These are phyloP conservation scores for Anagyrus pseudococci DNA, from an alignment of 2,888 invertebrate species.

Conservation along the genomic window DNA sequence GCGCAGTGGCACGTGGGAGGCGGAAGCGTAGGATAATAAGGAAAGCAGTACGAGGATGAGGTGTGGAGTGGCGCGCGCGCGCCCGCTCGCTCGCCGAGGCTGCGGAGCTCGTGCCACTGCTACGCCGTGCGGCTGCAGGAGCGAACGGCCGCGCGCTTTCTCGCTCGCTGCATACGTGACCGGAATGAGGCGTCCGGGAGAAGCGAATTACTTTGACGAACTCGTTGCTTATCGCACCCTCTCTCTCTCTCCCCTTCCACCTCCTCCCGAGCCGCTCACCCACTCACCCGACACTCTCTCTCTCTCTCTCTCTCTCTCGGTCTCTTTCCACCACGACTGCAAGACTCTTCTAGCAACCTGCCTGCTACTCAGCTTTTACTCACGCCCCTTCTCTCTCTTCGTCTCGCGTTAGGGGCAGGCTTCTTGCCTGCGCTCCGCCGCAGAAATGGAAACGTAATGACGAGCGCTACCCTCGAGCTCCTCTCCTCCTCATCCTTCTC, in stretches of 20 bases:
- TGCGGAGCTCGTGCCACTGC: no score
- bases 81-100: no score
- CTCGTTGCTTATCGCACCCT: conserved; percentile 42
- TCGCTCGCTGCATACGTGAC: conserved; percentile 51
- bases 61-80: conserved; percentile 37
- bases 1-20: no score
- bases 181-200: conserved; percentile 43
- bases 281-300: conserved; percentile 5
- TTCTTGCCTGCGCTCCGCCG: background rate
- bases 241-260: conserved; percentile 4
- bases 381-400: no score
- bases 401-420: no score
- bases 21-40: conserved; percentile 49
- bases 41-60: conserved; percentile 25
- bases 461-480: conserved; percentile 2
- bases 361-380: conserved; percentile 4
- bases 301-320: conserved; percentile 10
- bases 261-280: background rate
- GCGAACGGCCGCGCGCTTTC: no score
- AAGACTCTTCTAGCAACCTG: conserved; percentile 12
- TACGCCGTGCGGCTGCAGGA: no score
- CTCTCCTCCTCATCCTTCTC: background rate
- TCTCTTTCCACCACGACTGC: conserved; percentile 11
- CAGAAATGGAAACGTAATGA: conserved; percentile 35
- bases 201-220: conserved; percentile 57